A percentile compares a stretch with the other conserved stretches of the same genome.
Evolutionary conservation across 1,140 invertebrate species (phyloP).

Genomic region (Oreohelix idahoensis): DNA sequence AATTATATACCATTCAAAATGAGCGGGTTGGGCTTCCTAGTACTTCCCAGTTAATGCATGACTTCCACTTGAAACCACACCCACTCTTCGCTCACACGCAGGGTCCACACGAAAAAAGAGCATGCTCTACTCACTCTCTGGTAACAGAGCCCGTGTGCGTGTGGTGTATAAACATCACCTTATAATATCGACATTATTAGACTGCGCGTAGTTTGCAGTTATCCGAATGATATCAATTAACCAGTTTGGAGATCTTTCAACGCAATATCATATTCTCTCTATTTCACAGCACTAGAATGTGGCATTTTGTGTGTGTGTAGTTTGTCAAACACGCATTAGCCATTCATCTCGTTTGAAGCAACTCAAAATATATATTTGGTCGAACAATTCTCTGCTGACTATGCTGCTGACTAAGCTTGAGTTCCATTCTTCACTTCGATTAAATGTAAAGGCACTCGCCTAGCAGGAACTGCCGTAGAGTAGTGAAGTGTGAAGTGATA

Average conservation of each 20-base stretch:
- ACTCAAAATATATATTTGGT: too few species aligned
- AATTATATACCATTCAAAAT: neutral
- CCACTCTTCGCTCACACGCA: neutral
- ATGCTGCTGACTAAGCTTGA: too few species aligned
- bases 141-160: neutral
- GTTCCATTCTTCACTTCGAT: too few species aligned
- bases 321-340: too few species aligned
- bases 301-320: too few species aligned
- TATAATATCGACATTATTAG: neutral
- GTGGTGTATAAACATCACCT: neutral
- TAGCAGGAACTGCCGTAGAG: too few species aligned
- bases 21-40: neutral
- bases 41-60: neutral
- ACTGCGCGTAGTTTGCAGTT: neutral
- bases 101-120: neutral
- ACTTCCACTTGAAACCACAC: neutral
- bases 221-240: neutral
- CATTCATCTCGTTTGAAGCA: too few species aligned
- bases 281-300: too few species aligned
- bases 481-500: too few species aligned
- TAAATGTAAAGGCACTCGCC: too few species aligned
- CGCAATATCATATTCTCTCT: too few species aligned
- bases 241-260: neutral
- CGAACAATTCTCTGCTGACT: too few species aligned
- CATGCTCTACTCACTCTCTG: neutral